Conservation (phyloP, 2,113 vertebrate species). For the Origma solitaria region DNA sequence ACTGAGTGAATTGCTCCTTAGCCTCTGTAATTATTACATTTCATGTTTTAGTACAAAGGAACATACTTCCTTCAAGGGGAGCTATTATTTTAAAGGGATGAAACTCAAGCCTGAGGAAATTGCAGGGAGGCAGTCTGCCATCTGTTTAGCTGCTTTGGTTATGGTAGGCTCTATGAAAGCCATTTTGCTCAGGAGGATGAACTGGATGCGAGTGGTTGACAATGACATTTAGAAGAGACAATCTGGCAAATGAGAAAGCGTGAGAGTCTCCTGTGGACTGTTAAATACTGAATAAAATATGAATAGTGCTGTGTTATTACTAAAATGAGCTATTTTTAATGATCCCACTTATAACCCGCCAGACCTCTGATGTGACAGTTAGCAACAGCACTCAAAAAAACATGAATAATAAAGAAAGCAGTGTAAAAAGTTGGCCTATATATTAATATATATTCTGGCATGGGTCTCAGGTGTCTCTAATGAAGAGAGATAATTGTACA, state of each 20-base stretch:
- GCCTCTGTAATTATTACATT: background rate
- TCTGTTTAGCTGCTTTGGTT: conserved; percentile 13
- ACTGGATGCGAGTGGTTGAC: conserved; percentile 7
- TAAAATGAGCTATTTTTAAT: conserved; percentile 53
- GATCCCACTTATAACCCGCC: background rate
- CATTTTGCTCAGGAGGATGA: conserved; percentile 9
- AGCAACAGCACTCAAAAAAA: background rate
- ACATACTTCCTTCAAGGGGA: background rate
- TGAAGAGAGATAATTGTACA: conserved; percentile 9
- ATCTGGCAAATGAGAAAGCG: conserved; percentile 6
- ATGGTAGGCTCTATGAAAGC: background rate
- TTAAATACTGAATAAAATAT: conserved; percentile 45
- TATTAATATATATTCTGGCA: background rate
- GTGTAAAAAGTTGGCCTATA: conserved; percentile 16
- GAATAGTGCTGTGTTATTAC: conserved; percentile 10
- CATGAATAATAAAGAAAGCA: conserved; percentile 39
- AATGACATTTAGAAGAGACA: conserved; percentile 40
- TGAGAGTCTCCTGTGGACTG: background rate
- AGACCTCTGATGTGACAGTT: background rate
- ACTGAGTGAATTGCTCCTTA: background rate
- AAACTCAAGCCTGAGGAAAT: background rate
- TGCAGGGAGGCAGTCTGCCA: background rate
- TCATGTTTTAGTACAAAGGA: background rate
- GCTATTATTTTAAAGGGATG: background rate
- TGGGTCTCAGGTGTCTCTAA: conserved; percentile 9